Evolutionary conservation across 2,888 invertebrate species (phyloP).

Genomic region (Andrena flavipes): DNA sequence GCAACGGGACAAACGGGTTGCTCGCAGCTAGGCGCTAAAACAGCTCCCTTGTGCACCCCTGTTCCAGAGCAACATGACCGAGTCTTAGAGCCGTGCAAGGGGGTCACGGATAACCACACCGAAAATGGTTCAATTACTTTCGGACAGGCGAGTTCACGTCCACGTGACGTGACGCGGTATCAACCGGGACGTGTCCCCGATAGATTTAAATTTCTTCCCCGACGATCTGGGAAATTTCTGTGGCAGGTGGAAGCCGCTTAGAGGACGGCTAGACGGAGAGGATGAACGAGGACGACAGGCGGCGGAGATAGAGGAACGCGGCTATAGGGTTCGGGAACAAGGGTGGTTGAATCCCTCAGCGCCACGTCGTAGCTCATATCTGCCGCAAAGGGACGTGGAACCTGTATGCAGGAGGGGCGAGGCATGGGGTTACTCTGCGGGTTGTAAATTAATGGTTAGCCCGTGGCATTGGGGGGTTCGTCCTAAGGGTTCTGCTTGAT

Average conservation of each 20-base stretch:
- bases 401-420: constrained; percentile 73
- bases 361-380: constrained; percentile 82
- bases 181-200: constrained; percentile 59
- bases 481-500: constrained; percentile 82
- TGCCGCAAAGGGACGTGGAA: constrained; percentile 80
- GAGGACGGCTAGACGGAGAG: constrained; percentile 28
- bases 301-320: constrained; percentile 58
- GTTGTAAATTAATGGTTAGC: constrained; percentile 84
- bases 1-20: too few relatives aligned
- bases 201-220: constrained; percentile 68
- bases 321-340: constrained; percentile 64
- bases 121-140: constrained; percentile 45
- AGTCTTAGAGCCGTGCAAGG: too few relatives aligned
- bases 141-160: constrained; percentile 33
- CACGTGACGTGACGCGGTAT: constrained; percentile 49
- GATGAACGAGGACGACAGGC: constrained; percentile 50
- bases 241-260: constrained; percentile 68
- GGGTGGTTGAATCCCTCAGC: constrained; percentile 77
- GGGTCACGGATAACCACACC: not conserved
- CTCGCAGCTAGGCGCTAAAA: too few relatives aligned
- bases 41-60: too few relatives aligned
- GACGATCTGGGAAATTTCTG: constrained; percentile 57
- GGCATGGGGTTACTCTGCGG: constrained; percentile 81
- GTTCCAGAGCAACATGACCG: too few relatives aligned
- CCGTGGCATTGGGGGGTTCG: constrained; percentile 76